Percentiles rank a stretch among this genome's conserved stretches.
Conservation (phyloP, 1,140 invertebrate species). For the Trichonephila clavipes region DNA sequence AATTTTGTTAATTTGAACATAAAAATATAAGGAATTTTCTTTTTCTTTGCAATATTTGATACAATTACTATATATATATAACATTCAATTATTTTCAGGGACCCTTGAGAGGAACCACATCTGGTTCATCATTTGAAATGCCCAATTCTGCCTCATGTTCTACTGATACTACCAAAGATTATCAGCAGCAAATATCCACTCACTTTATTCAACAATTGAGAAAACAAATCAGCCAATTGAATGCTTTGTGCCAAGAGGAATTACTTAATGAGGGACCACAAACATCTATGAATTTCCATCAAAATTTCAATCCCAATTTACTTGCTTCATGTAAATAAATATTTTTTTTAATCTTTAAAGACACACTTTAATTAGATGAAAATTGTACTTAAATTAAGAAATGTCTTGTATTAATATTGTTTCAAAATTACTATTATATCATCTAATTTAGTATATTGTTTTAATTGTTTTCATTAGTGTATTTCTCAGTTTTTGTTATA, state of each 20-base stretch:
- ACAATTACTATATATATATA: too few species aligned
- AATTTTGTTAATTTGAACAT: too few species aligned
- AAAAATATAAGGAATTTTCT: too few species aligned
- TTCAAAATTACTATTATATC: too few species aligned
- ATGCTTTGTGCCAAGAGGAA: slow-evolving; percentile 52
- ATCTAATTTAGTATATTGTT: too few species aligned
- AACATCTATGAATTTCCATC: neutral
- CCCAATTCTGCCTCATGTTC: neutral
- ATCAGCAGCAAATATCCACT: slow-evolving; percentile 39
- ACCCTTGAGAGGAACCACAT: neutral
- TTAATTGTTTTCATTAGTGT: neutral
- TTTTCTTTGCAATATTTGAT: too few species aligned
- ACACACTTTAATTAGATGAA: neutral
- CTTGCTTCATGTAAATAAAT: neutral
- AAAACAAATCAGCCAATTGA: slow-evolving; percentile 52
- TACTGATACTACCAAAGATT: neutral
- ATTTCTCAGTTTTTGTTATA: neutral
- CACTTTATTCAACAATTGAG: slow-evolving; percentile 47
- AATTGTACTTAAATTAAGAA: neutral
- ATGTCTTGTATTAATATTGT: neutral
- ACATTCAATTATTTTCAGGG: neutral
- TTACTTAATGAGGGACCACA: slow-evolving; percentile 23
- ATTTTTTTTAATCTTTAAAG: neutral
- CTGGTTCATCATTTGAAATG: neutral
- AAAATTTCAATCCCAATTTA: slow-evolving; percentile 3